phyloP scores from a whole-genome alignment of 2,888 invertebrate genomes.

The Erebia epiphron region DNA sequence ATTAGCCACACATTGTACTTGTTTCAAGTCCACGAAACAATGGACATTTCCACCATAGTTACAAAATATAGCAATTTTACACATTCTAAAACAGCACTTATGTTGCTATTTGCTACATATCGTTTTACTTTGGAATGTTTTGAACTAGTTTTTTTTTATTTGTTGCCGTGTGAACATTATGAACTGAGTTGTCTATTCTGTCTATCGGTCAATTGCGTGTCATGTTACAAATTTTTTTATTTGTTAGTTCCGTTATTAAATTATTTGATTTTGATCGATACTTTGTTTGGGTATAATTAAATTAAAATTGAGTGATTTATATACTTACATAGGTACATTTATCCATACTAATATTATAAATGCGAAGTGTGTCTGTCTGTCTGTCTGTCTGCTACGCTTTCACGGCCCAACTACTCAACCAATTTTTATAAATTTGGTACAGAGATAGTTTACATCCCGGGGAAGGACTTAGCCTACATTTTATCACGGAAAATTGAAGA shows the following conservation, averaged over 20 bases:
- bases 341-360: too few relatives aligned
- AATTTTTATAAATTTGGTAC: too few relatives aligned
- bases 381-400: too few relatives aligned
- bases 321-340: too few relatives aligned
- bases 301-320: background rate
- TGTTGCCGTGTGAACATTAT: conserved; percentile 6
- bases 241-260: background rate
- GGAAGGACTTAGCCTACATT: too few relatives aligned
- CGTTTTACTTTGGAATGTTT: background rate
- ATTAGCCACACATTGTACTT: background rate
- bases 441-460: too few relatives aligned
- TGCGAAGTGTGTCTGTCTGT: too few relatives aligned
- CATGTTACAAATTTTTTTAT: background rate
- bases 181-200: conserved; percentile 5
- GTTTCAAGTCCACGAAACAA: conserved; percentile 25
- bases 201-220: background rate
- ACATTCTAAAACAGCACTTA: conserved; percentile 2
- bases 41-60: conserved; percentile 26
- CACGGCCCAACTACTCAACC: too few relatives aligned
- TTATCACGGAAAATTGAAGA: too few relatives aligned
- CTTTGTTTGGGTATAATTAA: background rate
- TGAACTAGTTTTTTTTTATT: background rate
- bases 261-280: background rate
- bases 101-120: background rate
- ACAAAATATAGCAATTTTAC: conserved; percentile 21